A percentile compares a stretch with the other conserved stretches of the same genome.
Evolutionary conservation across 2,797 vertebrate genomes (phyloP).

Genomic region (Steatocranus sp.): DNA sequence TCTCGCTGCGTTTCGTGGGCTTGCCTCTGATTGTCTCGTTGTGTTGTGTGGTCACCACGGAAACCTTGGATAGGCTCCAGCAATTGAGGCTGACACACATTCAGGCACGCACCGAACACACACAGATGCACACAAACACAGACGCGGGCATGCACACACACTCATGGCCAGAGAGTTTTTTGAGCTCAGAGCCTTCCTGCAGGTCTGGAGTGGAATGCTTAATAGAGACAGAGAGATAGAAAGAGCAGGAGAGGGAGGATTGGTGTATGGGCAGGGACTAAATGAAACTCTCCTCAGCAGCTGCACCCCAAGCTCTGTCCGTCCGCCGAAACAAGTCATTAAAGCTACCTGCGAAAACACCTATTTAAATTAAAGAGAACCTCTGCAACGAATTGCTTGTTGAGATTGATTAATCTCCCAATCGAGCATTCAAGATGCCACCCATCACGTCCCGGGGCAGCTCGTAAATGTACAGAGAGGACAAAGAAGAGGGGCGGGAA

Average conservation of each 20-base stretch:
- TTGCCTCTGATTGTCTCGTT: constrained; percentile 83
- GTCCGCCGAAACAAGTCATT: constrained; percentile 33
- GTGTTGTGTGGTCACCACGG: constrained; percentile 85
- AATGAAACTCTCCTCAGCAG: constrained; percentile 32
- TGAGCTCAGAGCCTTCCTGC: constrained; percentile 63
- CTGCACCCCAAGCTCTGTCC: constrained; percentile 30
- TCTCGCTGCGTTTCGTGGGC: constrained; percentile 81
- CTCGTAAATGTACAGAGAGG: constrained; percentile 41
- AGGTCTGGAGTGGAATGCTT: constrained; percentile 73
- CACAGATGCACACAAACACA: constrained; percentile 12
- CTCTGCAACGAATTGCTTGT: constrained; percentile 31
- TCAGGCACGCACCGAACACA: constrained; percentile 57
- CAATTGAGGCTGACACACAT: constrained; percentile 78
- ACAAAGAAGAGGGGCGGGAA: constrained; percentile 37
- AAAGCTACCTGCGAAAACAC: constrained; percentile 45
- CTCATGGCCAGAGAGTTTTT: constrained; percentile 62
- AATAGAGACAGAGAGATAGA: constrained; percentile 59
- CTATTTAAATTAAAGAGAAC: constrained; percentile 34
- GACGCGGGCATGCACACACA: constrained; percentile 27
- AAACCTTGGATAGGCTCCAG: constrained; percentile 85
- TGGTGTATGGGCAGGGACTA: neutral
- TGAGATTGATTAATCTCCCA: constrained; percentile 33
- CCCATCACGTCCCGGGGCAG: constrained; percentile 37
- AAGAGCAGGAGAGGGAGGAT: constrained; percentile 12
- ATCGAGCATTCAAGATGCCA: constrained; percentile 7